Percentiles rank a stretch among this genome's conserved stretches.
Conservation (phyloP, 2,888 invertebrate species). For the Drosophila neutralis region DNA sequence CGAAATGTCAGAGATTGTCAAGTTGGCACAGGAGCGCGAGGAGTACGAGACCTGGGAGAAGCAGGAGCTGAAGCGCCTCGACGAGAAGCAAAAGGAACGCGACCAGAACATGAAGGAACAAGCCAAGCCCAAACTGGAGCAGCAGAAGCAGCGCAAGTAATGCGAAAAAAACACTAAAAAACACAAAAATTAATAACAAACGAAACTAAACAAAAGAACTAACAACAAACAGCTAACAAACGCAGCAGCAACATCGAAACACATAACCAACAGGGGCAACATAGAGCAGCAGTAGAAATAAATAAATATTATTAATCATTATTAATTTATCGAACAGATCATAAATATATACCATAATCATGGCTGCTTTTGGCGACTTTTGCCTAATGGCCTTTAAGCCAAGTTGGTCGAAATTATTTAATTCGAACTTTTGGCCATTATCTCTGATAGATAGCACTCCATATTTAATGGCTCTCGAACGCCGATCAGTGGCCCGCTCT, state of each 20-base stretch:
- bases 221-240: neutral
- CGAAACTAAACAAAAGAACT: neutral
- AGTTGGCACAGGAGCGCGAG: slow-evolving; percentile 51
- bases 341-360: neutral
- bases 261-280: neutral
- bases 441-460: neutral
- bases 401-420: no score
- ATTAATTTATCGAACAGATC: neutral
- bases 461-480: neutral
- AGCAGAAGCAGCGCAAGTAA: slow-evolving; percentile 48
- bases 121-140: slow-evolving; percentile 25
- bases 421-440: slow-evolving; percentile 1
- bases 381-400: no score
- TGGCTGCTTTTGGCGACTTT: neutral
- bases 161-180: neutral
- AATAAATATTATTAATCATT: neutral
- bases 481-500: slow-evolving; percentile 17
- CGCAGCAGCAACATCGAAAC: neutral
- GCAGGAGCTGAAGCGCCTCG: slow-evolving; percentile 56
- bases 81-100: slow-evolving; percentile 48
- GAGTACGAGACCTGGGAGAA: slow-evolving; percentile 58
- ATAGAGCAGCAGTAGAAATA: neutral
- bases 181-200: neutral
- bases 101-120: slow-evolving; percentile 22
- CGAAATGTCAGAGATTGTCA: slow-evolving; percentile 50